Base-by-base conservation (phyloP, 2,888 invertebrate genomes). In the Chelonus formosanus region DNA sequence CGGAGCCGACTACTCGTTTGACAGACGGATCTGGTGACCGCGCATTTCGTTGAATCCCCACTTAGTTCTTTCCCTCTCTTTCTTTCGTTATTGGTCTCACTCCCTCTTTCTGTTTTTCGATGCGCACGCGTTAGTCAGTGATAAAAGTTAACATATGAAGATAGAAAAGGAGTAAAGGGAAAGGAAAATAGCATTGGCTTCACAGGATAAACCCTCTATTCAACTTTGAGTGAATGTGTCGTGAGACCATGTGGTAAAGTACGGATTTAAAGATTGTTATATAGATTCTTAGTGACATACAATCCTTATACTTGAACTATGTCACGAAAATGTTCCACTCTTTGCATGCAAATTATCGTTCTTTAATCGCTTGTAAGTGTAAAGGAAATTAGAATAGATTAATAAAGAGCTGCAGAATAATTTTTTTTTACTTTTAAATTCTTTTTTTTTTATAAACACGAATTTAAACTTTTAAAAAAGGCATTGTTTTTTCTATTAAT, bases 1-100 rank as follows among this genome's bases (percentile, higher is more conserved):
- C 74, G 67, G 71, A 68, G 72, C 70, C 70, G 73, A 78, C 78
- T 78, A 48, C 10, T 32, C 68, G 70, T 69, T 73, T 73, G 73
- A 71, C 73, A 71, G 68, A 50, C 70, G 67, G 63, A 70, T 63
- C 57, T 65, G 63, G 67, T 65, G 65, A 70, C 67, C 70, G 73
- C 71, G 73, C 71, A 71, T 69, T 71, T 71, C 69, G 67, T 64
- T 69, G 55, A 64, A 57, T 58, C 59, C 61, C 60, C 58, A 57
- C 53, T 50, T 53, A n/a, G n/a, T 36, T 43, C 53, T 7, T 40
- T 6, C 43, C 20, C 40, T 32, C 50, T 61, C 63, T 6, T 61
- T 55, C 43, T 43, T 7, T 35, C 62, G 7, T 52, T 31, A 6
- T 20, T 20, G 20, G 20, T 20, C 60, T 10, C 60, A 2, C 52